phyloP scores from a whole-genome alignment of 2,888 invertebrate species.

The Drosophila rubida region DNA sequence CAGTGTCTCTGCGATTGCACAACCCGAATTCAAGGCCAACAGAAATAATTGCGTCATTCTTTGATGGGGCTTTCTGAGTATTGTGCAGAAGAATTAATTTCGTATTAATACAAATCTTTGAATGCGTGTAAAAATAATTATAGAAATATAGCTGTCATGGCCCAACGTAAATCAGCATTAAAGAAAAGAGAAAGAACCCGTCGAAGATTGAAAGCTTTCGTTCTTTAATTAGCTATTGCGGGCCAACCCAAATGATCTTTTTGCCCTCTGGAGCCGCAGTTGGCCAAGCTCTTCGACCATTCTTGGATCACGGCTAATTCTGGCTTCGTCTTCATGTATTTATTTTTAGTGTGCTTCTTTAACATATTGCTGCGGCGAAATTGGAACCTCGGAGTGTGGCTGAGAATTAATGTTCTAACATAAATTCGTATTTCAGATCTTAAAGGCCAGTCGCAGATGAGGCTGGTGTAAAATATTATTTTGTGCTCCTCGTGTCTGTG shows the following conservation, averaged over 20 bases:
- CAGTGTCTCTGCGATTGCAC: conserved; percentile 12
- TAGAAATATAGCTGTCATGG: conserved; percentile 62
- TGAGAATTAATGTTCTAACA: conserved; percentile 71
- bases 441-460: conserved; percentile 28
- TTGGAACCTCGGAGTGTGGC: conserved; percentile 33
- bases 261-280: conserved; percentile 41
- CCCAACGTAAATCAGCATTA: conserved; percentile 60
- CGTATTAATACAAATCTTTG: conserved; percentile 21
- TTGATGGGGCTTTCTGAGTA: conserved; percentile 14
- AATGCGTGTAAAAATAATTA: conserved; percentile 35
- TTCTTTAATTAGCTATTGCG: conserved; percentile 32
- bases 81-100: conserved; percentile 38
- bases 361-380: conserved; percentile 50
- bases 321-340: conserved; percentile 17
- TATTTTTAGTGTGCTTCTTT: conserved; percentile 19
- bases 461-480: conserved; percentile 49
- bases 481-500: conserved; percentile 31
- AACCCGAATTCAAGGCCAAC: conserved; percentile 37
- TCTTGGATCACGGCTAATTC: conserved; percentile 64
- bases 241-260: conserved; percentile 56
- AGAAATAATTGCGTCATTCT: conserved; percentile 45
- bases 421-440: conserved; percentile 57
- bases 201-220: conserved; percentile 49
- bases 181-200: conserved; percentile 52
- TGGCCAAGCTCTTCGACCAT: conserved; percentile 39